phyloP scores from a whole-genome alignment of 2,797 vertebrate species.

The Euthynnus affinis region DNA sequence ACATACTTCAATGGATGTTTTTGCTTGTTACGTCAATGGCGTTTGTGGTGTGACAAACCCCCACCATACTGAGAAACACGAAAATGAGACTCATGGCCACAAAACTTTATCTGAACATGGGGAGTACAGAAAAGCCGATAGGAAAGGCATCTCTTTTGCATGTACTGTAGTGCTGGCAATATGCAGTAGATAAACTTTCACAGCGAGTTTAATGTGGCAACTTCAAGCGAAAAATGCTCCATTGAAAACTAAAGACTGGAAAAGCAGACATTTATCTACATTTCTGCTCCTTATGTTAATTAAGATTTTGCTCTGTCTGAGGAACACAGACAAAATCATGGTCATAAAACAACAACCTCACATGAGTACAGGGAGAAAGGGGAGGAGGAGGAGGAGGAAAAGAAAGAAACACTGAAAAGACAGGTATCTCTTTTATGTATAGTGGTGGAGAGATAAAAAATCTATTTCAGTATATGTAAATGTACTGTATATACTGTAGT shows the following conservation, averaged over 20 bases:
- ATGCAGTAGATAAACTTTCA: no score
- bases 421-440: conserved; percentile 42
- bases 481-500: background rate
- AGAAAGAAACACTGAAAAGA: conserved; percentile 31
- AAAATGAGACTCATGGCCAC: conserved; percentile 20
- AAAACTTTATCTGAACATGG: conserved; percentile 28
- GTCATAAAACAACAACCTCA: conserved; percentile 38
- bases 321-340: conserved; percentile 7
- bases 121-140: background rate
- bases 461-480: no score
- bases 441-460: background rate
- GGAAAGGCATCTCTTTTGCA: conserved; percentile 46
- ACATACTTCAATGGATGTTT: background rate
- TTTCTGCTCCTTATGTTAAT: no score
- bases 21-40: no score
- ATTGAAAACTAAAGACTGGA: no score
- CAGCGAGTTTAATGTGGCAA: no score
- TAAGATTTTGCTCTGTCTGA: conserved; percentile 16
- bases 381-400: conserved; percentile 15
- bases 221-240: no score
- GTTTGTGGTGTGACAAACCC: background rate
- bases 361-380: conserved; percentile 24
- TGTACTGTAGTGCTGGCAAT: background rate
- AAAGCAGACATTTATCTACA: no score
- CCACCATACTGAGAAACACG: conserved; percentile 8